Percentiles rank a stretch among this genome's conserved stretches.
These are phyloP conservation scores for Microtus californicus DNA, from an alignment of 2,797 vertebrate species.

Conservation along the genomic window DNA sequence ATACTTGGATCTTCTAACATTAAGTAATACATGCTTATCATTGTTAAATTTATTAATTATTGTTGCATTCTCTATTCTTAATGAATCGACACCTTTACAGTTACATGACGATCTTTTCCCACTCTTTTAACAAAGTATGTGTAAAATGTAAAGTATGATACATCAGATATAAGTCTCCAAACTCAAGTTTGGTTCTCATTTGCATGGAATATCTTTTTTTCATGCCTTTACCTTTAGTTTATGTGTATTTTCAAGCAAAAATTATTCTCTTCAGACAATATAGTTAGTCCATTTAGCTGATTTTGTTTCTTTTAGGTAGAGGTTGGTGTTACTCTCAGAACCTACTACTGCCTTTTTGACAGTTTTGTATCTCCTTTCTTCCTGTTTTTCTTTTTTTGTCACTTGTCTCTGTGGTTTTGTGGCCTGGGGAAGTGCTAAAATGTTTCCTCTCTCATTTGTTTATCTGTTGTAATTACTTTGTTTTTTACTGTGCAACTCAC, in stretches of 20 bases:
- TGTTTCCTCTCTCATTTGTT: conserved; percentile 15
- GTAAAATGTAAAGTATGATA: not conserved
- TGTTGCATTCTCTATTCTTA: not conserved
- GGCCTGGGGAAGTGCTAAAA: not conserved
- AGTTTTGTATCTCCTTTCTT: not conserved
- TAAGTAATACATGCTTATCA: not conserved
- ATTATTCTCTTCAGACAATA: not conserved
- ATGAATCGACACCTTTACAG: not conserved
- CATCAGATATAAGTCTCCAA: not conserved
- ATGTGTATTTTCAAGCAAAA: not conserved
- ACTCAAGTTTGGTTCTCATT: not conserved
- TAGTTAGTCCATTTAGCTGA: not conserved
- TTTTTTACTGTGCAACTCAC: not conserved
- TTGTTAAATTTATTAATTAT: not conserved
- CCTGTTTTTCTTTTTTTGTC: not conserved
- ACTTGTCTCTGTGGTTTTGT: not conserved
- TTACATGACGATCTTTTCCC: too few relatives aligned
- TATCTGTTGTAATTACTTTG: not conserved
- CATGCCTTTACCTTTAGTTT: not conserved
- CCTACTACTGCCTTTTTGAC: not conserved
- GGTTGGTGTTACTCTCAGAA: not conserved
- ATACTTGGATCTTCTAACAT: not conserved
- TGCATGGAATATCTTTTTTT: not conserved
- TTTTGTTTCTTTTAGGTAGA: not conserved
- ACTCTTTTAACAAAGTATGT: not conserved